Evolutionary conservation across 2,113 vertebrate species (phyloP).

Genomic region (Promerops cafer): DNA sequence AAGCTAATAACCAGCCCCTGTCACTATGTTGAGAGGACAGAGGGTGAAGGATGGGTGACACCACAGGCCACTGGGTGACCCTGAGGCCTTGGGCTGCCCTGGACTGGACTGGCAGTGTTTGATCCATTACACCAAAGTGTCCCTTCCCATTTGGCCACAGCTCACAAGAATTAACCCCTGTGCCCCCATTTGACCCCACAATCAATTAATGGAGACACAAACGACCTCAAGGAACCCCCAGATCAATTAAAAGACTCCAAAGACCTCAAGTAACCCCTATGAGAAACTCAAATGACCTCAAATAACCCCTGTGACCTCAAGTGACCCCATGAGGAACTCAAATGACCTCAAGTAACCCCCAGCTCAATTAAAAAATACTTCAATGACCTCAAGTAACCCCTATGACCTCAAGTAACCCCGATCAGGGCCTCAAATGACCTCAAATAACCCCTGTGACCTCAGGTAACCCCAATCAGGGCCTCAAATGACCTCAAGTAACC

Average conservation of each 20-base stretch:
- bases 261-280: background rate
- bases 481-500: no score
- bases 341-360: background rate
- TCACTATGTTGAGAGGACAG: background rate
- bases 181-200: no score
- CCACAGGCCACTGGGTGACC: background rate
- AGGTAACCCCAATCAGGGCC: background rate
- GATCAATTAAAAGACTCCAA: background rate
- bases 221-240: background rate
- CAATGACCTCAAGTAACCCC: background rate
- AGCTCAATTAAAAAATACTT: background rate
- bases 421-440: background rate
- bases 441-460: background rate
- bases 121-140: accelerated
- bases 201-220: background rate
- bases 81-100: background rate
- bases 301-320: background rate
- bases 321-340: background rate
- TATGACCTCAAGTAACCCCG: background rate
- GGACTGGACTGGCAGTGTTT: background rate
- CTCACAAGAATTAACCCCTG: background rate
- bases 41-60: background rate
- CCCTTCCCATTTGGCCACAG: accelerated
- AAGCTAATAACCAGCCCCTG: background rate
- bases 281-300: background rate